Base-by-base conservation (phyloP, 2,113 vertebrate species). In the Callospermophilus lateralis region DNA sequence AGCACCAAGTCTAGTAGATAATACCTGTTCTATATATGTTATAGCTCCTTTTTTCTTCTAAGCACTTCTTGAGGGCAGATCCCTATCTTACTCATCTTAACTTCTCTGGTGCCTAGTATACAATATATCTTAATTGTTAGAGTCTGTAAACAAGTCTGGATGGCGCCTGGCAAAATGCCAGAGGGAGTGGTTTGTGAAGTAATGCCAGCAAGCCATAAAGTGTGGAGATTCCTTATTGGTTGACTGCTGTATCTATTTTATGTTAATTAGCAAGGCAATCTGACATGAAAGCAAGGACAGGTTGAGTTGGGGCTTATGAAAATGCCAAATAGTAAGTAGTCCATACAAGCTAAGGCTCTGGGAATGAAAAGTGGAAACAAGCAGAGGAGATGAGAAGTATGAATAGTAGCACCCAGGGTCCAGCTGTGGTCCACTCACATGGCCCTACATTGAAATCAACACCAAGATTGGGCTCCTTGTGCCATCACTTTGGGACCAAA, bases 361-460 rank as follows among this genome's bases (percentile, higher is more conserved):
- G 37, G 8, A 79, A 87, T 48, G 12, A 8, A 20, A 76, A 80
- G 45, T 37, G 24, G 8, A 92, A 90, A 51, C 2, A 32, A 42
- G 1, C 19, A 37, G n/a, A 88, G 34, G 12, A 87, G 37, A 55
- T 42, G 4, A 12, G 55, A 73, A 30, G 13, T 12, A 34, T 53
- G 19, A 28, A 4, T 15, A 19, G 2, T 9, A 37, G 28, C 13
- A 65, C 6, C 6, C 12, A 32, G 6, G 3, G 4, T 28, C 37
- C 51, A 39, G 20, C 26, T n/a, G 11, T 28, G 42, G 11, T 42
- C 6, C 1, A 2, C 6, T 28, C 63, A 34, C 3, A 37, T 12
- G 45, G 9, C 0, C 32, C 34, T 91, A 15, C 0, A 0, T 11
- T 22, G 12, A 45, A 26, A 20, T 68, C 16, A 74, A 17, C 28